Percentiles rank a stretch among this genome's conserved stretches.
These are phyloP conservation scores for Helarctos malayanus DNA, from an alignment of 2,797 vertebrate genomes.

Conservation along the genomic window DNA sequence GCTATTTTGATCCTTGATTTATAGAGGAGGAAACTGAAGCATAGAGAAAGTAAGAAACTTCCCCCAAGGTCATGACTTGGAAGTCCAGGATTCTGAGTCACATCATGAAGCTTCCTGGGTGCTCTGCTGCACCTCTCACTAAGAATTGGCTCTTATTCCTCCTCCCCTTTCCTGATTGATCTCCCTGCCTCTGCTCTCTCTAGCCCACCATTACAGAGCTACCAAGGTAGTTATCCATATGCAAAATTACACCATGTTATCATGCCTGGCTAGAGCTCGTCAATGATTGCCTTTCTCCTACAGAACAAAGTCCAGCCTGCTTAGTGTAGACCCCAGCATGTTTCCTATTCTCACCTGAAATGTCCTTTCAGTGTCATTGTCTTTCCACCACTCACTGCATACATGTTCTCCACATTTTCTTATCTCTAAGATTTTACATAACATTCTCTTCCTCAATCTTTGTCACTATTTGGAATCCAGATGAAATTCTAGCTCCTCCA, in stretches of 20 bases:
- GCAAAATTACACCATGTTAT: neutral
- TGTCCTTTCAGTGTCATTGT: neutral
- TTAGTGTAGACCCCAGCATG: neutral
- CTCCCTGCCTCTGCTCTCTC: neutral
- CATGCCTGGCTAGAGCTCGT: neutral
- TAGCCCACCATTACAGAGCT: neutral
- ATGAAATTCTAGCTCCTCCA: slow-evolving; percentile 3
- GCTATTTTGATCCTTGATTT: neutral
- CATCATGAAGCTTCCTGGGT: neutral
- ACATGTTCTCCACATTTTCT: neutral
- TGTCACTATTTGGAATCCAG: neutral
- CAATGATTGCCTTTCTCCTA: neutral
- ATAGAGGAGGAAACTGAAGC: slow-evolving; percentile 21
- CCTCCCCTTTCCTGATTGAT: neutral
- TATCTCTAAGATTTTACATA: neutral
- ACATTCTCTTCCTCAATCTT: neutral
- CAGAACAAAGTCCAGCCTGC: neutral
- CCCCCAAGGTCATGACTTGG: neutral
- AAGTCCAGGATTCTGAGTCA: neutral
- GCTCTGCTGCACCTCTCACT: neutral
- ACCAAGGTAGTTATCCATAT: neutral
- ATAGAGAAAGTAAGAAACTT: neutral
- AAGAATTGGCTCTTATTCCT: neutral
- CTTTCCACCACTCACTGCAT: neutral
- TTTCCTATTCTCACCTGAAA: neutral